phyloP scores from a whole-genome alignment of 1,140 invertebrate genomes.

The Copidosoma floridanum region DNA sequence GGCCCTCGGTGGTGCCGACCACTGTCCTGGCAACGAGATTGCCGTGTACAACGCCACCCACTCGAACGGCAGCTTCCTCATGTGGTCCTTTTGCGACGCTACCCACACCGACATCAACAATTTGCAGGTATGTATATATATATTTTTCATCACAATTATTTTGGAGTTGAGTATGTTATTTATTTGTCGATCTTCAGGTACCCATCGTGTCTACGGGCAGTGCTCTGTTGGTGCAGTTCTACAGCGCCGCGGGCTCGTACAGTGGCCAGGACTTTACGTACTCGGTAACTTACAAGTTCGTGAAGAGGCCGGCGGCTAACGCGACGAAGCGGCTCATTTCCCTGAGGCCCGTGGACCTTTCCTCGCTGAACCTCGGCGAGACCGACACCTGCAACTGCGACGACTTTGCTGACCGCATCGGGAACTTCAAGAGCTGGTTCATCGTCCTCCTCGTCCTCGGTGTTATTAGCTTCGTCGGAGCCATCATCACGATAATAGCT shows the following conservation, averaged over 20 bases:
- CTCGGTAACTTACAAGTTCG: constrained; percentile 44
- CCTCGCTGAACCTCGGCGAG: constrained; percentile 44
- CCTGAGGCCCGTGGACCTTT: constrained; percentile 45
- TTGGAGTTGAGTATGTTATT: too few species aligned
- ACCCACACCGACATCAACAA: constrained; percentile 48
- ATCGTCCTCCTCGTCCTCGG: constrained; percentile 47
- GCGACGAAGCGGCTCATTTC: constrained; percentile 42
- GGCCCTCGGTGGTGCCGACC: constrained; percentile 37
- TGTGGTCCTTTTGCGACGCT: constrained; percentile 48
- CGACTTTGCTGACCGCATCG: constrained; percentile 45
- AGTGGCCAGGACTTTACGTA: constrained; percentile 48
- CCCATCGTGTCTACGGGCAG: constrained; percentile 42
- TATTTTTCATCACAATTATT: too few species aligned
- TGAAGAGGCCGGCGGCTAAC: constrained; percentile 33
- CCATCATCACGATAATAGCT: constrained; percentile 42
- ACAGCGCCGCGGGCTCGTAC: constrained; percentile 45
- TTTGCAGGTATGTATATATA: constrained; percentile 35
- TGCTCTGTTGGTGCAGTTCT: constrained; percentile 44
- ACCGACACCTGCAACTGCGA: constrained; percentile 46
- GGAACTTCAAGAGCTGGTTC: constrained; percentile 50
- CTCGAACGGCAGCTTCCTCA: constrained; percentile 38
- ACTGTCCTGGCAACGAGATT: constrained; percentile 46
- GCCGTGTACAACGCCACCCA: constrained; percentile 45
- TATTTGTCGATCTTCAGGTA: constrained; percentile 21
- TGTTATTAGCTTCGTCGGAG: constrained; percentile 45